Evolutionary conservation across 30 jellyfish, hydroid and myxozoan genomes (phyloP), one percentile per base, ranked within the genome.

Genomic region (Phacellophora camtschatica): DNA sequence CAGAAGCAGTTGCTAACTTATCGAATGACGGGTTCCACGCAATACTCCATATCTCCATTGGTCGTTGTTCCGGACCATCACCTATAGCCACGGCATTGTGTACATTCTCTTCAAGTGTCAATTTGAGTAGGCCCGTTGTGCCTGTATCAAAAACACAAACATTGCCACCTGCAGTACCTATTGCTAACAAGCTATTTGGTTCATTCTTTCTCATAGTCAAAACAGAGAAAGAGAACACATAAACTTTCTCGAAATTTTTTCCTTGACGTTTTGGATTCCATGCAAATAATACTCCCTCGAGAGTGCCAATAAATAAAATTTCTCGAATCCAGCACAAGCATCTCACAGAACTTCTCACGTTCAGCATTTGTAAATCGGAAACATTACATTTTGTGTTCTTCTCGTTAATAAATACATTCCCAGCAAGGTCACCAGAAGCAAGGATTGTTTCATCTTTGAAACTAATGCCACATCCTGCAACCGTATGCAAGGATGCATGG

Each of bases 381-480:
- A 18, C 62, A 19, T 43, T 51, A 43, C 42, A 36, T 13, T 36
- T 72, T 42, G 66, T 31, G 19, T 55, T 62, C 53, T 16, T 16
- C 22, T 49, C 80, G 74, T 90, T 84, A 29, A 79, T 23, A 33
- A 80, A 29, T 3, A 93, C 81, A 63, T 86, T 82, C 43, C 99
- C 99, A 15, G 97, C 77, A 32, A 93, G 88, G 58, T 93, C 99
- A 18, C 99, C 99, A 27, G 99, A 78, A 0, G 96, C 97, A 20
- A 93, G 83, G 15, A 68, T 50, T 20, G 28, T 45, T 15, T 43
- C 25, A 29, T 61, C 83, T 31, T 74, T 78, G 37, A 64, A 65
- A 42, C 53, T 88, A 3, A 93, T 68, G 15, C 99, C 99, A 80
- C 99, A 93, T 4, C 99, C 99, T 69, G 97, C 87, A 22, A 93